These are phyloP conservation scores for Danio tinwini DNA, from an alignment of 2,797 vertebrate genomes.

Conservation along the genomic window DNA sequence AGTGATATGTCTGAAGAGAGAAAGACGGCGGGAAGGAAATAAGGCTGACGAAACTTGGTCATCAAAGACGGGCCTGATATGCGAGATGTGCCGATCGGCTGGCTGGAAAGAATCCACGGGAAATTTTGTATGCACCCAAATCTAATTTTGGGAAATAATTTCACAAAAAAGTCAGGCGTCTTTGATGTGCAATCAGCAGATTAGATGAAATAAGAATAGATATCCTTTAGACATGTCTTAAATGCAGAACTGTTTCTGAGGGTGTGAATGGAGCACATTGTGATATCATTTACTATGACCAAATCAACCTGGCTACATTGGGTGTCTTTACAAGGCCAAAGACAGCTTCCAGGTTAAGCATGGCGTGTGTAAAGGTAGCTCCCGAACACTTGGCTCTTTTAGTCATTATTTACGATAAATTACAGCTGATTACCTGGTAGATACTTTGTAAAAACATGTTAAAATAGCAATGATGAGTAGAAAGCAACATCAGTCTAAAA, in stretches of 20 bases:
- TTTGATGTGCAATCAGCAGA: constrained; percentile 11
- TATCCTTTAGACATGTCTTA: not conserved
- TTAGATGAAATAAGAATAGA: not conserved
- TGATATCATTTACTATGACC: too few relatives aligned
- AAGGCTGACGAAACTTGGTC: constrained; percentile 34
- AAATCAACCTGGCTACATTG: too few relatives aligned
- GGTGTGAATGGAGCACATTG: not conserved
- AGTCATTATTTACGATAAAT: too few relatives aligned
- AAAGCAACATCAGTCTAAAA: too few relatives aligned
- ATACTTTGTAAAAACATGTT: too few relatives aligned
- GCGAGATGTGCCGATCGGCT: constrained; percentile 23
- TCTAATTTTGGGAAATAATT: constrained; percentile 34
- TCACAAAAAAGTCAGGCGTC: constrained; percentile 9
- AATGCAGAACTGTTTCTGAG: not conserved
- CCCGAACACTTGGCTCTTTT: too few relatives aligned
- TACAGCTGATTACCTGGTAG: too few relatives aligned
- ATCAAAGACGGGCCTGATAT: constrained; percentile 36
- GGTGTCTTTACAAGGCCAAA: too few relatives aligned
- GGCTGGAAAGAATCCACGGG: constrained; percentile 32
- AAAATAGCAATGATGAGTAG: too few relatives aligned
- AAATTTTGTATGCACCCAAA: constrained; percentile 25
- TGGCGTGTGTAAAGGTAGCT: too few relatives aligned
- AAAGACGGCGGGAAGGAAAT: constrained; percentile 46
- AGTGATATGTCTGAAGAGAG: constrained; percentile 64
- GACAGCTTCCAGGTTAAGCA: too few relatives aligned